Conservation (phyloP, 2,113 vertebrate genomes). For the Eonycteris spelaea region DNA sequence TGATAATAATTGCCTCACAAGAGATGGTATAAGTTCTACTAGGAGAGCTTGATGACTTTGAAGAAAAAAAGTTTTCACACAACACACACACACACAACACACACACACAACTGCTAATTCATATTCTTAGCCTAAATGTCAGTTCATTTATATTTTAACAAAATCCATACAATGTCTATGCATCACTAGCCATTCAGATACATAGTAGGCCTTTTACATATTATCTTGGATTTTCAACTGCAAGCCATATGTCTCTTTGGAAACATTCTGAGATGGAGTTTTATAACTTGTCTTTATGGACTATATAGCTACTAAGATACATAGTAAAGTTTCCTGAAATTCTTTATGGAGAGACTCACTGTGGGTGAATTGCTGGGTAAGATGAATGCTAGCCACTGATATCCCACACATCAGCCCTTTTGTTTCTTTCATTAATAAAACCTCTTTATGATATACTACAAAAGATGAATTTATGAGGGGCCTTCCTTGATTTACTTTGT, state of each 20-base stretch:
- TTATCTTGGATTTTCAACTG: not conserved
- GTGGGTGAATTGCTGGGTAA: not conserved
- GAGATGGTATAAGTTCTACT: not conserved
- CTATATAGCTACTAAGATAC: not conserved
- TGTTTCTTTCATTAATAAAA: constrained; percentile 3
- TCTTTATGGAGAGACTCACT: not conserved
- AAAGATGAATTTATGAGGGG: not conserved
- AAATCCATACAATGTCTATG: not conserved
- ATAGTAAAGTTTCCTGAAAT: not conserved
- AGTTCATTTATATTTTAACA: not conserved
- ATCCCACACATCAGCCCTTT: not conserved
- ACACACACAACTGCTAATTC: not conserved
- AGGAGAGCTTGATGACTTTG: not conserved
- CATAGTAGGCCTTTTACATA: not conserved
- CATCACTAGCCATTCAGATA: not conserved
- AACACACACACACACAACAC: not conserved
- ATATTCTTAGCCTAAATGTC: not conserved
- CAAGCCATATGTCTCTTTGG: not conserved
- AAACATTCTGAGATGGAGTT: not conserved
- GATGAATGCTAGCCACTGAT: not conserved
- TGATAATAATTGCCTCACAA: not conserved
- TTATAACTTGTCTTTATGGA: not conserved
- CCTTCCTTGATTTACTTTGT: not conserved
- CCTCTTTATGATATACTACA: not conserved
- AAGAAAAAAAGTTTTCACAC: not conserved